These are phyloP conservation scores for Marisa cornuarietis DNA, from an alignment of 1,140 invertebrate genomes.

Conservation along the genomic window DNA sequence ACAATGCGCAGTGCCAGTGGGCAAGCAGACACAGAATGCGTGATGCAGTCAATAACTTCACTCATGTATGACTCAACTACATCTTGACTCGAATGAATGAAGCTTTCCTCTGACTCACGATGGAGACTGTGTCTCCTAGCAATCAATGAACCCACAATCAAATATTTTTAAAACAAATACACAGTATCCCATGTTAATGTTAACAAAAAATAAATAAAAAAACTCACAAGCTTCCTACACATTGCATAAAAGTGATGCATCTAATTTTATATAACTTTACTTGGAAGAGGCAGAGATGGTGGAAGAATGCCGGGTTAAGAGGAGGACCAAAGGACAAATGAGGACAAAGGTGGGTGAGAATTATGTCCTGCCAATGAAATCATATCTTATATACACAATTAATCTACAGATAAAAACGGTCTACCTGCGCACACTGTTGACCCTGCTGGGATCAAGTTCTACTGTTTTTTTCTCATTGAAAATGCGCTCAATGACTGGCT, in stretches of 20 bases:
- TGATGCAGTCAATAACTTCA: constrained; percentile 84
- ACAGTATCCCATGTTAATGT: too few relatives aligned
- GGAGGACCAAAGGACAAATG: too few relatives aligned
- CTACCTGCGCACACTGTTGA: constrained; percentile 42
- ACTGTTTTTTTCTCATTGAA: constrained; percentile 40
- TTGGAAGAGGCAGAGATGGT: too few relatives aligned
- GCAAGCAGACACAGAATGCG: constrained; percentile 84
- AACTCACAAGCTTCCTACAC: too few relatives aligned
- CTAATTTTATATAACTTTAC: too few relatives aligned
- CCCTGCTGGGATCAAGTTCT: constrained; percentile 43
- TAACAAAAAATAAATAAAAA: too few relatives aligned
- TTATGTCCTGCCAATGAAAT: too few relatives aligned
- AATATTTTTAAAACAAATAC: too few relatives aligned
- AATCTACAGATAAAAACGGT: background rate
- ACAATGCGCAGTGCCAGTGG: constrained; percentile 87
- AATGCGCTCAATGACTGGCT: constrained; percentile 78
- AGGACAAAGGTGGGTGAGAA: too few relatives aligned
- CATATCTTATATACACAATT: too few relatives aligned
- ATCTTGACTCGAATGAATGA: constrained; percentile 37
- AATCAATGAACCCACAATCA: background rate
- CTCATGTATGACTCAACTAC: constrained; percentile 77
- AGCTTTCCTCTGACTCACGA: constrained; percentile 51
- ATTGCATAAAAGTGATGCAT: too few relatives aligned
- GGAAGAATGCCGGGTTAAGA: too few relatives aligned
- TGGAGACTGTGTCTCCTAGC: constrained; percentile 62